Evolutionary conservation across 92 coral and sea anemone species (phyloP).

Genomic region (Parazoanthus swiftii): DNA sequence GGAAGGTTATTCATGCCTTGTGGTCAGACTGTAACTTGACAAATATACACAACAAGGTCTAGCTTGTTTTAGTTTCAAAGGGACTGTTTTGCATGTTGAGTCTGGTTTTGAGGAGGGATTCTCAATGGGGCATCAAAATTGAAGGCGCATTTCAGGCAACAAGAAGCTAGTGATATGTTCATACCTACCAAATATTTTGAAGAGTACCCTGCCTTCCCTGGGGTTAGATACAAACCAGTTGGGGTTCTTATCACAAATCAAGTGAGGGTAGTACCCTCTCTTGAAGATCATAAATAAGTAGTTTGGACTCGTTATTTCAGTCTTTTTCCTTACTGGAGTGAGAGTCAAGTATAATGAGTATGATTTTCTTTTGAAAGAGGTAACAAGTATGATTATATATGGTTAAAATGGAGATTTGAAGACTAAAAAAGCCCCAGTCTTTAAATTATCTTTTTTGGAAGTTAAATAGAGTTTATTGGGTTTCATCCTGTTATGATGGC

Average conservation of each 20-base stretch:
- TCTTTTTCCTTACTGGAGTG: background rate
- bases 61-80: too few species aligned
- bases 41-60: too few species aligned
- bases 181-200: background rate
- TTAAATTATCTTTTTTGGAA: too few species aligned
- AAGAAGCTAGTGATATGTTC: background rate
- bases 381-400: too few species aligned
- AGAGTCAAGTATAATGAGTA: background rate
- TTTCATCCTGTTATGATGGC: too few species aligned
- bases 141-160: background rate
- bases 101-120: background rate
- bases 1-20: too few species aligned
- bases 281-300: background rate
- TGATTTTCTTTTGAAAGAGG: too few species aligned
- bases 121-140: background rate
- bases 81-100: background rate
- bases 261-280: background rate
- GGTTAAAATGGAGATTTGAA: too few species aligned
- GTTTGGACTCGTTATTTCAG: too few species aligned
- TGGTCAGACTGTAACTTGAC: too few species aligned
- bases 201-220: background rate
- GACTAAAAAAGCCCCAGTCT: too few species aligned
- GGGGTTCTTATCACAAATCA: background rate
- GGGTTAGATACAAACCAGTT: background rate
- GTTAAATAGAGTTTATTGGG: background rate